Evolutionary conservation across 2,113 vertebrate genomes (phyloP).

Genomic region (Zosterops japonicus): DNA sequence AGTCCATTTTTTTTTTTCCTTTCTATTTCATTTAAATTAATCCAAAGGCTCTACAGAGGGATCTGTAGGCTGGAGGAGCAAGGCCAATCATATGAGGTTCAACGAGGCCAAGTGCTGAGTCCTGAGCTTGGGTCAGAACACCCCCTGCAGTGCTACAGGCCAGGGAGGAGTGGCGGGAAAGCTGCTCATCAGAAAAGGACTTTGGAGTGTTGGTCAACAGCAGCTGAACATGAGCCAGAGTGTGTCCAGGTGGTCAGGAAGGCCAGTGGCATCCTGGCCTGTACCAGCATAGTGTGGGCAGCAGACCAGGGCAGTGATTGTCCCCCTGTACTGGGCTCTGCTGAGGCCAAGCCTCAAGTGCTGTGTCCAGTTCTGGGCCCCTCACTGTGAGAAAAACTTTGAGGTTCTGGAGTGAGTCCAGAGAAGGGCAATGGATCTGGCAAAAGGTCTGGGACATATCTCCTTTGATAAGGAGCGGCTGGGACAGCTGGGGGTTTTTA

Average conservation of each 20-base stretch:
- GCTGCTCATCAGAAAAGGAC: not conserved
- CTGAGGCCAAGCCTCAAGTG: fast-evolving
- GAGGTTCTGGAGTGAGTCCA: fast-evolving
- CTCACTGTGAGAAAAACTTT: not conserved
- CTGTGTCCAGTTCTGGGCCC: not conserved
- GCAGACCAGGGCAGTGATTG: not conserved
- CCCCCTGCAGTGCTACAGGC: not conserved
- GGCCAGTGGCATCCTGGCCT: not conserved
- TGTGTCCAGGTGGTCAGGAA: not conserved
- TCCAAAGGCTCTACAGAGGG: not conserved
- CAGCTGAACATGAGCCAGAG: not conserved
- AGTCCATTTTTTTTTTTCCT: not conserved
- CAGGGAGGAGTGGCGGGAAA: not conserved
- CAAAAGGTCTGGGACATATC: not conserved
- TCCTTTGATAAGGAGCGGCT: not conserved
- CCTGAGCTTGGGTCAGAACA: not conserved
- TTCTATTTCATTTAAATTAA: not conserved
- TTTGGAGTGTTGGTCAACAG: not conserved
- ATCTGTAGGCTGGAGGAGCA: not conserved
- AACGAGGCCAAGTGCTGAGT: not conserved
- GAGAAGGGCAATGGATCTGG: not conserved
- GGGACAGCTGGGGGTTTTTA: not conserved
- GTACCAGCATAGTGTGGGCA: not conserved
- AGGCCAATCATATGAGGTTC: not conserved
- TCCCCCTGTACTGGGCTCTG: fast-evolving